Percentiles rank a stretch among this genome's conserved stretches.
Evolutionary conservation across 1,140 invertebrate species (phyloP).

Genomic region (Neoseiulus cucumeris): DNA sequence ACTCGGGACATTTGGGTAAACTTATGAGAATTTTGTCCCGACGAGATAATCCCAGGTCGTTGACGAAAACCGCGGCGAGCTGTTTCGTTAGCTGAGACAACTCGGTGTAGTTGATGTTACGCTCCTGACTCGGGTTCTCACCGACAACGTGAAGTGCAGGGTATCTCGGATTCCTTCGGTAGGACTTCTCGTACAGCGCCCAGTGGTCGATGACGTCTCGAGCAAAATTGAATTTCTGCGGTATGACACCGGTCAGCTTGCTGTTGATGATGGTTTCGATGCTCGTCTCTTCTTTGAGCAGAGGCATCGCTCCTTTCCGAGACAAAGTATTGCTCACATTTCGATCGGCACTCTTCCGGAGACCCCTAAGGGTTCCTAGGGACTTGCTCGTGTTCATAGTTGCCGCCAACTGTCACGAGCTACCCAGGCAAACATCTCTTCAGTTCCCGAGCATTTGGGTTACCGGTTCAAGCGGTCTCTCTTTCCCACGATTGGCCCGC

Average conservation of each 20-base stretch:
- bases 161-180: not conserved
- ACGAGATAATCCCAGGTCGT: not conserved
- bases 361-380: not conserved
- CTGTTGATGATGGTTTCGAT: not conserved
- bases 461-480: too few relatives aligned
- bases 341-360: not conserved
- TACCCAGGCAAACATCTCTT: too few relatives aligned
- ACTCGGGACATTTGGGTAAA: conserved; percentile 28
- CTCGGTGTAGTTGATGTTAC: conserved; percentile 2
- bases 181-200: conserved; percentile 19
- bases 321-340: not conserved
- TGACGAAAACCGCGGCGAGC: not conserved
- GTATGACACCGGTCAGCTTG: conserved; percentile 14
- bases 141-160: not conserved
- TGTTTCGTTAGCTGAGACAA: not conserved
- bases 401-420: too few relatives aligned
- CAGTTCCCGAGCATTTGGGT: too few relatives aligned
- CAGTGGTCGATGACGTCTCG: conserved; percentile 28
- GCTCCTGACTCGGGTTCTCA: not conserved
- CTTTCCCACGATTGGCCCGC: too few relatives aligned
- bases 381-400: not conserved
- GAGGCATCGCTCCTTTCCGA: not conserved
- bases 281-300: not conserved
- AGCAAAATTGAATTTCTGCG: conserved; percentile 29
- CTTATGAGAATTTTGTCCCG: conserved; percentile 26